Percentiles rank a stretch among this genome's conserved stretches.
These are phyloP conservation scores for Smittia aterrima DNA, from an alignment of 2,888 invertebrate species.

Conservation along the genomic window DNA sequence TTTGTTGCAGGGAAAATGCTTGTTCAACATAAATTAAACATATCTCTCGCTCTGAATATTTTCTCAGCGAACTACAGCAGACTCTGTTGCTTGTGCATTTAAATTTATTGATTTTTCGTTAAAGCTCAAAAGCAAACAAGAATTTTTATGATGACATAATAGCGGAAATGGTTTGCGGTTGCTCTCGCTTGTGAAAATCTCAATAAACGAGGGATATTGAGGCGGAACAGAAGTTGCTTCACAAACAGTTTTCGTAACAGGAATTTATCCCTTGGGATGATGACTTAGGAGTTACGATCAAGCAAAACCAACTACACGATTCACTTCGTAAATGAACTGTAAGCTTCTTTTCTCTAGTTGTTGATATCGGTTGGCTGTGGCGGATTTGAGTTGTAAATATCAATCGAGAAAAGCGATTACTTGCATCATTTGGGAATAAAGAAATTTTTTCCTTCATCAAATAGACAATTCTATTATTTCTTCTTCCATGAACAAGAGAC, in stretches of 20 bases:
- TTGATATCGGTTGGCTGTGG: too few species aligned
- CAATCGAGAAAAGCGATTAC: too few species aligned
- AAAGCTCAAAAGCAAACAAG: constrained; percentile 17
- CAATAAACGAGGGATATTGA: background rate
- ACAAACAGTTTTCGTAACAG: background rate
- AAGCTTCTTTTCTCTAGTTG: too few species aligned
- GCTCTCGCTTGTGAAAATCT: too few species aligned
- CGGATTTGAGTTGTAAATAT: too few species aligned
- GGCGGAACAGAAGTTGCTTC: background rate
- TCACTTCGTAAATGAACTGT: background rate
- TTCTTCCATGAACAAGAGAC: too few species aligned
- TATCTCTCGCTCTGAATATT: background rate
- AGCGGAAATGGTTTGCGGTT: background rate
- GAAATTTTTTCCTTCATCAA: too few species aligned
- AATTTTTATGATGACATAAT: background rate
- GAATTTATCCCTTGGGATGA: background rate
- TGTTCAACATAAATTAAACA: constrained; percentile 41
- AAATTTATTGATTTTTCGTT: constrained; percentile 27
- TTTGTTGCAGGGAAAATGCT: background rate
- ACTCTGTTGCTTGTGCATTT: constrained; percentile 33
- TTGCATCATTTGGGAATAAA: too few species aligned
- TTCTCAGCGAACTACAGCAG: background rate
- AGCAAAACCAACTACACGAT: background rate
- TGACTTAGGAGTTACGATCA: too few species aligned
- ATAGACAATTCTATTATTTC: too few species aligned